Base-by-base conservation (phyloP, 2,797 vertebrate species). In the Rhinichthys osculus region DNA sequence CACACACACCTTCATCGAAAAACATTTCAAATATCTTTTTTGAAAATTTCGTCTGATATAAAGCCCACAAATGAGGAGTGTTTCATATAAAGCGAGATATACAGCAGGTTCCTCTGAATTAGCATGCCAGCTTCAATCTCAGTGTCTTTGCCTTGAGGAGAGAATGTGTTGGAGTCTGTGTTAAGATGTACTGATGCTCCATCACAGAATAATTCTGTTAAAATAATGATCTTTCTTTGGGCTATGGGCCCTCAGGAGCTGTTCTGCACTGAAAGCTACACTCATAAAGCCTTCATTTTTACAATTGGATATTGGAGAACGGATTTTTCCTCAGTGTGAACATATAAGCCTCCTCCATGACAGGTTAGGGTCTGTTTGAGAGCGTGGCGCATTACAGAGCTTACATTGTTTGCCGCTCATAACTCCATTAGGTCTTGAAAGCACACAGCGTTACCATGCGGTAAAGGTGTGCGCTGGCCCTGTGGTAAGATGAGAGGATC, bases 141-240 rank as follows among this genome's bases (percentile, higher is more conserved):
- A 64, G 85, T 35, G 38, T 84, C 78, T 89, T 84, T 85, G 81
- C 87, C 89, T 89, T 89, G 83, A 85, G 88, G 88, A 88, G 89
- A 91, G 88, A 90, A 82, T 87, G 88, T 91, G 92, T 93, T 93
- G 92, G 92, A 91, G 86, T 91, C 93, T 92, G 92, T 91, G 93
- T 93, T 93, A 93, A 92, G 90, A 92, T 91, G 92, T 91, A 94
- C 94, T 94, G 91, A 93, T 93, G 90, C 94, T 95, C 94, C 92
- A 94, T 95, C 95, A 94, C 93, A 92, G 91, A 93, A 93, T 95
- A 95, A 95, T 94, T 91, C 94, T 91, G 93, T 94, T 95, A 94
- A 95, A 95, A 94, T 96, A 95, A 96, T 95, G 94, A 94, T 92
- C 94, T 94, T 95, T 95, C 93, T 95, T 92, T 90, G 84, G 94